phyloP scores from a whole-genome alignment of 2,113 vertebrate genomes.

The Furnarius figulus region DNA sequence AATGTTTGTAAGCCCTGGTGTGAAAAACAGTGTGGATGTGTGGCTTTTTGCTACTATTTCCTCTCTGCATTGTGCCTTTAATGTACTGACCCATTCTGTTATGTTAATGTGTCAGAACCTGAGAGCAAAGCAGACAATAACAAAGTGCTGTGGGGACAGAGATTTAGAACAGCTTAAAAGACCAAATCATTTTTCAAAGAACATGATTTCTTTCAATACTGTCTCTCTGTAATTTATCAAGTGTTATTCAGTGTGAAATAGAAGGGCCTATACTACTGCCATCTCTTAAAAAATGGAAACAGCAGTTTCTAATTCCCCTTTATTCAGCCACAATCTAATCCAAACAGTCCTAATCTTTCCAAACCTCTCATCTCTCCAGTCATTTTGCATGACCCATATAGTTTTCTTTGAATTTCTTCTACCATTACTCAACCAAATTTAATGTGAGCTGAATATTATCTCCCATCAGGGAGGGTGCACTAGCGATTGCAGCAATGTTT shows the following conservation, averaged over 20 bases:
- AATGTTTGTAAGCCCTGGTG: neutral
- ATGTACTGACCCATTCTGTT: neutral
- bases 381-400: neutral
- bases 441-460: neutral
- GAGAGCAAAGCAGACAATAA: neutral
- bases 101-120: neutral
- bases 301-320: neutral
- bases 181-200: neutral
- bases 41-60: neutral
- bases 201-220: neutral
- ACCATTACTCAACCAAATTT: neutral
- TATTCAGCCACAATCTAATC: neutral
- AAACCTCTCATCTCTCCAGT: neutral
- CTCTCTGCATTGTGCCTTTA: neutral
- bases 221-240: neutral
- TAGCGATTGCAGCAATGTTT: neutral
- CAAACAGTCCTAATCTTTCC: neutral
- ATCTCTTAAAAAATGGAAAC: neutral
- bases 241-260: neutral
- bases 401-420: neutral
- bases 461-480: neutral
- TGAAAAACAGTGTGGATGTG: neutral
- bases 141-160: neutral
- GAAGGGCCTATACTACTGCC: neutral
- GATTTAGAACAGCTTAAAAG: neutral